Evolutionary conservation across 2,113 vertebrate genomes (phyloP), one percentile per base, ranked within the genome.

Genomic region (Ophiodon elongatus): DNA sequence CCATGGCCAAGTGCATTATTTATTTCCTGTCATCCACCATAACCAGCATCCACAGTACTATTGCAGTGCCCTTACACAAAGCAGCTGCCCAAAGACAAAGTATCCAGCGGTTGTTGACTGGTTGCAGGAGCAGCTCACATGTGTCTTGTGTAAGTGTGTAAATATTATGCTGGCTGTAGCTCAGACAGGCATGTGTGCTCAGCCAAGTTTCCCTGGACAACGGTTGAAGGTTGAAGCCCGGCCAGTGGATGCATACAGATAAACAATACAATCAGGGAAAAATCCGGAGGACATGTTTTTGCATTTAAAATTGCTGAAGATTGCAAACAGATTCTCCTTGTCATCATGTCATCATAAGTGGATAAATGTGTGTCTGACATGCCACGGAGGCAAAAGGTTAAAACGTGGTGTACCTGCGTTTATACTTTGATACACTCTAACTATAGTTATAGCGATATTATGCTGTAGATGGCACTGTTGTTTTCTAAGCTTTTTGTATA

Each of bases 151-250:
- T 13, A 41, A 52, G 25, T 27, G 69, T 52, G 72, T 83, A 45
- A 63, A 68, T 56, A 64, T 73, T 13, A 57, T 65, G 60, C 59
- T 41, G 57, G 57, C 4, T 60, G 50, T 15, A 57, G 56, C 17
- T 25, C 50, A 39, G 33, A 85, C 45, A 67, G 71, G 35, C 66
- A 43, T 27, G 70, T 74, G 37, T 60, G 65, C 57, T 52, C 31
- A 52, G 72, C 25, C 21, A 25, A 21, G 52, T 35, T 67, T 67
- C 76, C 66, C 60, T 31, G 57, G 69, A 43, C 39, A 21, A 23
- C 19, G 64, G 39, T 25, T 23, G 66, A 75, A 85, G 82, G 76
- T 83, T 73, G 68, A 31, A 35, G n/a, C n/a, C 39, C 25, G 52
- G 31, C 1, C 56, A 37, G 37, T 0, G 3, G 52, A 56, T 66